Evolutionary conservation across 2,797 vertebrate species (phyloP), one percentile per base, ranked within the genome.

Genomic region (Halcyon badia): DNA sequence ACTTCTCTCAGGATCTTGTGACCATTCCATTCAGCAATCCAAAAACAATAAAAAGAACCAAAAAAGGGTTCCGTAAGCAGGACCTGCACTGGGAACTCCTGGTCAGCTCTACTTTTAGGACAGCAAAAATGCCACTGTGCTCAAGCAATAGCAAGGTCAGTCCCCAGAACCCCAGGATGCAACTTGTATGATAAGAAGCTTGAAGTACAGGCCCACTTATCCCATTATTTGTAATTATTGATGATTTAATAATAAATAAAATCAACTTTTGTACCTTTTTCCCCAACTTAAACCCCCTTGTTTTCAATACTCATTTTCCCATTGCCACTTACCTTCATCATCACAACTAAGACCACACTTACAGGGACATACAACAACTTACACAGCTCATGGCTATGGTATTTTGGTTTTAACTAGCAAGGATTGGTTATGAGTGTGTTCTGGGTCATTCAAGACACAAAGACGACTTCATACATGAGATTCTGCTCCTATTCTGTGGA

Each of bases 221-320:
- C 30, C 26, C 7, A 6, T 61, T 37, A 31, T 48, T 66, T 28
- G 14, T 37, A 46, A 77, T 33, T 79, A 44, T 26, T 60, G 7
- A 6, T 51, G 41, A 49, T 5, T 46, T 3, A 46, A 41, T 30
- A 16, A 49, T 11, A 39, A 85, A 86, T 19, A 39, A 79, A 76
- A 70, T 10, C 10, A 35, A 49, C 6, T 31, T 72, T 26, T 44
- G 14, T n/a, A 72, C 13, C 3, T 44, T 51, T 41, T 37, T 13
- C 12, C 17, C 3, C 17, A 4, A n/a, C 26, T 71, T 41, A 41
- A 37, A 33, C 1, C 8, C 2, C 1, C 6, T 6, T 11, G 20
- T 62, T 72, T 80, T 42, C 51, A 57, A 33, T 2, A 22, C 5
- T 5, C 4, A 24, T 90, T 54, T 86, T 88, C 31, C 57, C 33